These are phyloP conservation scores for Lycophotia porphyrea DNA, from an alignment of 2,888 invertebrate species.

Conservation along the genomic window DNA sequence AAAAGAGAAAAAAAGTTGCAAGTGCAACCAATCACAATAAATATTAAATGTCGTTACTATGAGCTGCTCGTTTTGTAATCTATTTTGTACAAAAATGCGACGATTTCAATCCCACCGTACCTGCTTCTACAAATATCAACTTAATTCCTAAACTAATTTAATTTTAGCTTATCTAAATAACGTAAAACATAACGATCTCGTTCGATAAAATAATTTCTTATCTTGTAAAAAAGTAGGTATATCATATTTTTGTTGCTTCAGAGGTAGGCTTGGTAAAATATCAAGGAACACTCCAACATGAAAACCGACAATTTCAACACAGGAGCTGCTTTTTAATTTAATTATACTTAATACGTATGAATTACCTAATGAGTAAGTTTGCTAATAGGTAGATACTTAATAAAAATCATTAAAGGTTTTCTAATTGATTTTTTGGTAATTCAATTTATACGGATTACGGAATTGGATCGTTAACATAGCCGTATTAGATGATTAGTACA, in stretches of 20 bases:
- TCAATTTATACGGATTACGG: conserved; percentile 9
- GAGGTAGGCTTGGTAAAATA: neutral
- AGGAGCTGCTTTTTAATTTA: neutral
- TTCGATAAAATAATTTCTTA: neutral
- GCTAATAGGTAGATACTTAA: neutral
- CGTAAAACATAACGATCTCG: neutral
- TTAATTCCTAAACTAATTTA: neutral
- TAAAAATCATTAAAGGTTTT: conserved; percentile 1
- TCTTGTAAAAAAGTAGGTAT: neutral
- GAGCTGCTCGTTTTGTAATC: neutral
- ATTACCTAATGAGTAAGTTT: neutral
- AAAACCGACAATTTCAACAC: no score
- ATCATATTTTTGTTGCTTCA: neutral
- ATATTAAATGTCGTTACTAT: neutral
- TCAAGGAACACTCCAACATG: neutral
- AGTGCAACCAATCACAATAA: neutral
- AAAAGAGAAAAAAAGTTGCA: no score
- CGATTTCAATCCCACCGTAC: no score
- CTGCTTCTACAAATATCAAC: neutral
- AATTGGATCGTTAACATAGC: conserved; percentile 16
- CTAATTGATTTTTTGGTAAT: conserved; percentile 24
- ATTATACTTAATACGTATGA: neutral
- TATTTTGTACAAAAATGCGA: no score
- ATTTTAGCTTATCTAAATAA: no score
- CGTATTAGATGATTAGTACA: conserved; percentile 16